Evolutionary conservation across 2,797 vertebrate species (phyloP).

Genomic region (Eulemur coronatus): DNA sequence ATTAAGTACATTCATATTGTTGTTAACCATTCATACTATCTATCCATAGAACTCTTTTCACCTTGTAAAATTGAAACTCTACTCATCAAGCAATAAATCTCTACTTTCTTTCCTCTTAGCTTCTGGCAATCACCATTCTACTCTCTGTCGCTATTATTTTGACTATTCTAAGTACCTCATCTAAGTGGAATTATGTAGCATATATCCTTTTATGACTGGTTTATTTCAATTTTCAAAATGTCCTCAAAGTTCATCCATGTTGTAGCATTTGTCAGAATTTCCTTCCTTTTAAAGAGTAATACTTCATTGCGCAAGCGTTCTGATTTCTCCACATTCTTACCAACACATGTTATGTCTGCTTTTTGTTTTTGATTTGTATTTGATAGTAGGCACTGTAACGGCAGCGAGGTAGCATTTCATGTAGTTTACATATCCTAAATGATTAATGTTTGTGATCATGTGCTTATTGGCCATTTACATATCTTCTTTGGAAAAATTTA

Average conservation of each 20-base stretch:
- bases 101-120: not conserved
- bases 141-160: not conserved
- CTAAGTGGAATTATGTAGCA: not conserved
- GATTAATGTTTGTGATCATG: not conserved
- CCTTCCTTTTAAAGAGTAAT: not conserved
- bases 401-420: not conserved
- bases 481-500: not conserved
- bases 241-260: not conserved
- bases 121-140: no score
- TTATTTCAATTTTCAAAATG: not conserved
- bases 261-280: not conserved
- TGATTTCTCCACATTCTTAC: not conserved
- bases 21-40: not conserved
- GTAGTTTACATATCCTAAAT: not conserved
- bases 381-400: not conserved
- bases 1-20: not conserved
- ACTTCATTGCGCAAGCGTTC: not conserved
- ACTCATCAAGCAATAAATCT: not conserved
- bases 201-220: not conserved
- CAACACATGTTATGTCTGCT: not conserved
- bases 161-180: not conserved
- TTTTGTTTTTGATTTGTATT: not conserved
- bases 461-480: not conserved
- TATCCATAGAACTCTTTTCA: not conserved
- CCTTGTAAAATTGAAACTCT: not conserved